Conservation (phyloP, 2,888 invertebrate genomes). For the Leptopterna dolabrata region DNA sequence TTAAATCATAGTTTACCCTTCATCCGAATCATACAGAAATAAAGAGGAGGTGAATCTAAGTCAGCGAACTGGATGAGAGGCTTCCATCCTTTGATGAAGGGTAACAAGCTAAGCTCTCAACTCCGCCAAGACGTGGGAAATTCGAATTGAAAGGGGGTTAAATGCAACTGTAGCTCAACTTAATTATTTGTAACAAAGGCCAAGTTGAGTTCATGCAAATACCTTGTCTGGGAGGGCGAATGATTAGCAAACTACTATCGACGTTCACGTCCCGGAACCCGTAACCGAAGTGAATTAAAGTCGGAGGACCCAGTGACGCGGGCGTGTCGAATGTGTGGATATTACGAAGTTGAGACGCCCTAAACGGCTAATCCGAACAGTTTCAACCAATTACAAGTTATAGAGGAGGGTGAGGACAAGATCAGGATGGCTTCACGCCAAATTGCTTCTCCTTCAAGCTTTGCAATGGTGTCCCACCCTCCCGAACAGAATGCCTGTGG, state of each 20-base stretch:
- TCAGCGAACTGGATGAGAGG: neutral
- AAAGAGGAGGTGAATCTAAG: neutral
- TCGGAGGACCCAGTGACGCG: neutral
- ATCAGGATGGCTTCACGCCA: slow-evolving; percentile 41
- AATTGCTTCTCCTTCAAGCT: neutral
- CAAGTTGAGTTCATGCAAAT: slow-evolving; percentile 45
- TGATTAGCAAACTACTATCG: slow-evolving; percentile 47
- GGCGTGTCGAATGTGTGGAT: slow-evolving; percentile 41
- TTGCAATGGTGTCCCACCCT: neutral
- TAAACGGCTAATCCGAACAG: slow-evolving; percentile 38
- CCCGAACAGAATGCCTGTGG: neutral
- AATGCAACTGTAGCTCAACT: slow-evolving; percentile 39
- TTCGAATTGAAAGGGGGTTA: slow-evolving; percentile 31
- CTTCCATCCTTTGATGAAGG: neutral
- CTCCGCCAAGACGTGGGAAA: neutral
- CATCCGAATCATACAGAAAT: too few species aligned
- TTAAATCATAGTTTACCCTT: too few species aligned
- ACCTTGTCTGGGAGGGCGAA: neutral
- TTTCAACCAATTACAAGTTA: slow-evolving; percentile 49
- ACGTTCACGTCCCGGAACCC: slow-evolving; percentile 5
- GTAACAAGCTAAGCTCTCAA: slow-evolving; percentile 3
- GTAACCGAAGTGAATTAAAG: slow-evolving; percentile 24
- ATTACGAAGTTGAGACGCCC: slow-evolving; percentile 19
- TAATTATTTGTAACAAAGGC: slow-evolving; percentile 38
- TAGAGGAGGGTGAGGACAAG: neutral